Conservation (phyloP, 2,113 vertebrate genomes). For the Axis porcinus region DNA sequence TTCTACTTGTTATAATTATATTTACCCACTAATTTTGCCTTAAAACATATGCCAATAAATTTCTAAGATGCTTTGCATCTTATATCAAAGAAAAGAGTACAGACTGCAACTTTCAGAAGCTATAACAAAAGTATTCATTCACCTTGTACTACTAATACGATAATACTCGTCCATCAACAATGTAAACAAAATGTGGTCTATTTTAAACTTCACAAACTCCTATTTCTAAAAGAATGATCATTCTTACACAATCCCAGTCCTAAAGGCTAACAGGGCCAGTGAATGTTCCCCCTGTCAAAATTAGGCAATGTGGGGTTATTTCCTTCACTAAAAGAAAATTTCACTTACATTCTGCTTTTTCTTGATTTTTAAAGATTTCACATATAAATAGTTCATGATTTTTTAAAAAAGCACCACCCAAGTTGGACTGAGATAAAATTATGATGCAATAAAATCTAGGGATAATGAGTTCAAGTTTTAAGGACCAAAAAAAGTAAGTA, state of each 20-base stretch:
- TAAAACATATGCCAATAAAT: conserved; percentile 27
- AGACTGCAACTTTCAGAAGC: conserved; percentile 26
- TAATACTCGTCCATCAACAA: neutral
- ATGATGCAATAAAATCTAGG: neutral
- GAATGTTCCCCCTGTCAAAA: conserved; percentile 26
- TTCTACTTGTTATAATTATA: conserved; percentile 39
- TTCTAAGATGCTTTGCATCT: neutral
- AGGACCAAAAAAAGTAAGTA: neutral
- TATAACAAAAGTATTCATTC: conserved; percentile 5
- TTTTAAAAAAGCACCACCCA: neutral
- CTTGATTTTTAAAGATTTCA: neutral
- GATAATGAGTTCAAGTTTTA: conserved; percentile 18
- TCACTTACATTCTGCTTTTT: conserved; percentile 22
- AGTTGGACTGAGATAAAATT: neutral
- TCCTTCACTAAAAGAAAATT: conserved; percentile 28
- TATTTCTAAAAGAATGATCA: neutral
- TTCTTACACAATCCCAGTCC: neutral
- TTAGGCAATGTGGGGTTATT: neutral
- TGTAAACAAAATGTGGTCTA: neutral
- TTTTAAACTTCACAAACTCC: conserved; percentile 12
- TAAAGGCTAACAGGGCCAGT: conserved; percentile 11
- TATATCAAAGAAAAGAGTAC: conserved; percentile 11
- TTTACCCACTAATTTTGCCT: conserved; percentile 13
- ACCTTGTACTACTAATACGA: neutral
- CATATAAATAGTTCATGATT: neutral